These are phyloP conservation scores for Sitobion miscanthi DNA, from an alignment of 1,140 invertebrate species.

Conservation along the genomic window DNA sequence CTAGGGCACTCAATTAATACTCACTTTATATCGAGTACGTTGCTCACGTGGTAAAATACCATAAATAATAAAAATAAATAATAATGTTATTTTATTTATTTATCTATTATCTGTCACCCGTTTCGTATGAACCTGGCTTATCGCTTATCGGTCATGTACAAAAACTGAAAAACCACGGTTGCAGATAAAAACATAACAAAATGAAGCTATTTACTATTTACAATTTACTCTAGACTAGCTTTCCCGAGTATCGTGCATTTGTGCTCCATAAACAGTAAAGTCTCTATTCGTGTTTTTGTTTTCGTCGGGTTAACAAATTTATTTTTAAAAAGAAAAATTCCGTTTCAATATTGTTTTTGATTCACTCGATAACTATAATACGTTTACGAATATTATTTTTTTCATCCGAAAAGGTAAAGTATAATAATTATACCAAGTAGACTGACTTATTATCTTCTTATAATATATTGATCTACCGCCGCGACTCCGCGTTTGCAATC, in stretches of 20 bases:
- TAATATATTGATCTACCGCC: background rate
- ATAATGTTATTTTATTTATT: too few species aligned
- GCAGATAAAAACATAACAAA: background rate
- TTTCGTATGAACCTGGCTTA: too few species aligned
- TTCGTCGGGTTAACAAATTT: constrained; percentile 46
- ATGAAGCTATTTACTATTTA: background rate
- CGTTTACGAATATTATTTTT: constrained; percentile 37
- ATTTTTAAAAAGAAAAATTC: constrained; percentile 57
- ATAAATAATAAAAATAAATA: too few species aligned
- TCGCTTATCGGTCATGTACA: background rate
- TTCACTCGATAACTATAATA: background rate
- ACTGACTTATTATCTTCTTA: background rate
- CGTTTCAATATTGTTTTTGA: constrained; percentile 39
- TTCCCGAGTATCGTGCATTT: background rate
- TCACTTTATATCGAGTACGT: too few species aligned
- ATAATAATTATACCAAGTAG: background rate
- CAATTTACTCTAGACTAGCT: background rate
- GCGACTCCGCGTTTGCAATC: background rate
- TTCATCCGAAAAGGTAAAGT: constrained; percentile 35
- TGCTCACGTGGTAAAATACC: too few species aligned
- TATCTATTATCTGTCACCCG: too few species aligned
- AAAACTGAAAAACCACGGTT: constrained; percentile 9
- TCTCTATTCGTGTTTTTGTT: constrained; percentile 44
- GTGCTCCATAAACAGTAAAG: background rate
- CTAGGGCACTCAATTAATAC: too few species aligned